Evolutionary conservation across 2,797 vertebrate species (phyloP).

Genomic region (Helarctos malayanus): DNA sequence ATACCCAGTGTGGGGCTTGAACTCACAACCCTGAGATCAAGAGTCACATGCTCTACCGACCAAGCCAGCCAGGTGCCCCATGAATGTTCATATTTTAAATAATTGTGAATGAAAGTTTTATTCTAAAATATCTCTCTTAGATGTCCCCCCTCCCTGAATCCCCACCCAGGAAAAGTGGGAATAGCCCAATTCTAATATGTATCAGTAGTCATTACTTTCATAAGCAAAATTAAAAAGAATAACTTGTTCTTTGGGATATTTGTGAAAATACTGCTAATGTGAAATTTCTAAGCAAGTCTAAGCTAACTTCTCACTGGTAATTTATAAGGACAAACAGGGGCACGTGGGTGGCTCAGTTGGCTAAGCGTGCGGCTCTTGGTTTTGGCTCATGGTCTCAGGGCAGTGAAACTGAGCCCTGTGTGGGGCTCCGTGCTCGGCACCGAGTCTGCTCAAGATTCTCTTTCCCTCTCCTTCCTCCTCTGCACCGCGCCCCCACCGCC

Average conservation of each 20-base stretch:
- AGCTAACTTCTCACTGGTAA: slow-evolving; percentile 2
- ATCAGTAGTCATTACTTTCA: slow-evolving; percentile 37
- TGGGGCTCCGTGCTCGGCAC: background rate
- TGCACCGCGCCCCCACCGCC: too few relatives aligned
- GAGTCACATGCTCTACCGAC: background rate
- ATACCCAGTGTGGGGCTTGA: background rate
- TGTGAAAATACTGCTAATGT: background rate
- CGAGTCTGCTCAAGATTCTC: background rate
- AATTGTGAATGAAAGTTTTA: slow-evolving; percentile 80
- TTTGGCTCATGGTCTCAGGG: background rate
- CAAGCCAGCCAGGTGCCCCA: slow-evolving; percentile 2
- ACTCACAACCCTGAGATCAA: background rate
- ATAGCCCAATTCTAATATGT: slow-evolving; percentile 44
- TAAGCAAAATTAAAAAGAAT: slow-evolving; percentile 56
- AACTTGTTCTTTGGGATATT: slow-evolving; percentile 28
- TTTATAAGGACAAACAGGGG: background rate
- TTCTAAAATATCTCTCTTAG: slow-evolving; percentile 74
- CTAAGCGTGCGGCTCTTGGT: background rate
- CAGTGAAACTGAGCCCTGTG: background rate
- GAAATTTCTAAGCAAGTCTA: slow-evolving; percentile 29
- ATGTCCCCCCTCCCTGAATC: slow-evolving; percentile 34
- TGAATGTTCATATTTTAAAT: slow-evolving; percentile 79
- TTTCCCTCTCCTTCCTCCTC: background rate
- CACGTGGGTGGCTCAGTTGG: background rate
- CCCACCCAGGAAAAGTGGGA: slow-evolving; percentile 71